Percentiles rank a stretch among this genome's conserved stretches.
phyloP scores from a whole-genome alignment of 2,797 vertebrate species.

The Falco novaeseelandiae region DNA sequence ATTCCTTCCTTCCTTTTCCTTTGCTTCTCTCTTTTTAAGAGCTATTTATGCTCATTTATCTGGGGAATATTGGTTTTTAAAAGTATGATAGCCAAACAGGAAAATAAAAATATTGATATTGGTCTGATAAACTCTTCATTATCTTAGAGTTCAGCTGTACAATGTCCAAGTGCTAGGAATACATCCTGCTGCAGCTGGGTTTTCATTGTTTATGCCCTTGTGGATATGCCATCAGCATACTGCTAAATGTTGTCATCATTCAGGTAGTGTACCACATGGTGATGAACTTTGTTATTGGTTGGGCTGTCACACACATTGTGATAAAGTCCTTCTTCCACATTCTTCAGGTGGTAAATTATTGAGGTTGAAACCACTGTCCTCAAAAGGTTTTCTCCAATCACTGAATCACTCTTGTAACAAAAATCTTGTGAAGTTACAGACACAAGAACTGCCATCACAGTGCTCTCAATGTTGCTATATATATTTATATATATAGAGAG shows the following conservation, averaged over 20 bases:
- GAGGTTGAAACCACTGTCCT: neutral
- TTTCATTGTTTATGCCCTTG: neutral
- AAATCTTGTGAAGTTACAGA: neutral
- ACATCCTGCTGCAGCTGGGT: neutral
- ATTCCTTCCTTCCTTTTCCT: neutral
- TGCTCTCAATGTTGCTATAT: neutral
- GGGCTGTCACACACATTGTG: neutral
- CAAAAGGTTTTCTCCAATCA: neutral
- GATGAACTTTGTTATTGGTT: neutral
- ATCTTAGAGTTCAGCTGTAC: neutral
- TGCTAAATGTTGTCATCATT: neutral
- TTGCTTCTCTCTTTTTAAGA: neutral
- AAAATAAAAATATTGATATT: neutral
- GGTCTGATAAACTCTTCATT: neutral
- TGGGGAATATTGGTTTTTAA: neutral
- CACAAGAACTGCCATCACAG: neutral
- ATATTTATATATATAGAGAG: neutral
- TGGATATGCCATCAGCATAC: neutral
- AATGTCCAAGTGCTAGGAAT: neutral
- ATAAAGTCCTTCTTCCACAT: neutral
- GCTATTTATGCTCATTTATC: neutral
- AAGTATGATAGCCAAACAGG: neutral
- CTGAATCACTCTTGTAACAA: neutral
- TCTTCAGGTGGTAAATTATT: neutral
- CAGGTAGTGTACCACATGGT: neutral